Evolutionary conservation across 64 coral and sea anemone genomes (phyloP).

Genomic region (Actinia tenebrosa): DNA sequence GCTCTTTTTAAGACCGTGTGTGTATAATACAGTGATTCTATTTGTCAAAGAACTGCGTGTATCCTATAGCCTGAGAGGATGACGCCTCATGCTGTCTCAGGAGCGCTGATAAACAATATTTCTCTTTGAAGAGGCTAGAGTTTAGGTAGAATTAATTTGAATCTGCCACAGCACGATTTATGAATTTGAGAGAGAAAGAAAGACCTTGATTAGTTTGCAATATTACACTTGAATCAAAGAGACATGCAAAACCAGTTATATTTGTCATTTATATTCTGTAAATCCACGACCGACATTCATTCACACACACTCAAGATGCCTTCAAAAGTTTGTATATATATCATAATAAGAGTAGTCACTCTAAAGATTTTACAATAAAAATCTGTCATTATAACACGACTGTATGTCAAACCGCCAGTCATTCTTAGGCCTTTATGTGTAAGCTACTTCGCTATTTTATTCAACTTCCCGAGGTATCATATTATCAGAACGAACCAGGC

Average conservation of each 20-base stretch:
- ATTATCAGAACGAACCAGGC: slow-evolving; percentile 56
- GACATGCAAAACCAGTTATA: not conserved
- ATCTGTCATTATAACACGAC: slow-evolving; percentile 63
- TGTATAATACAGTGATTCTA: not conserved
- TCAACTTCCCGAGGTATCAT: slow-evolving; percentile 38
- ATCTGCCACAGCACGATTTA: slow-evolving; percentile 5
- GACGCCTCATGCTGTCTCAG: slow-evolving; percentile 13
- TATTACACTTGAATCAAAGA: not conserved
- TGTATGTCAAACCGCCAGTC: slow-evolving; percentile 50
- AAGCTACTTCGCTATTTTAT: slow-evolving; percentile 37
- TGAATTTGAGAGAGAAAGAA: not conserved
- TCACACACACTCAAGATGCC: slow-evolving; percentile 45
- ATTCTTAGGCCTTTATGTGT: slow-evolving; percentile 47
- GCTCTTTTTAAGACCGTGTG: not conserved
- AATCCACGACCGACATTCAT: slow-evolving; percentile 15
- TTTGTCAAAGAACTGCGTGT: slow-evolving; percentile 9
- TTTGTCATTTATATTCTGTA: slow-evolving; percentile 21
- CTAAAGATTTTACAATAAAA: slow-evolving; percentile 59
- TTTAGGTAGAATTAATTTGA: slow-evolving; percentile 1
- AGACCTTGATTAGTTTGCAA: not conserved
- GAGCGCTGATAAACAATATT: slow-evolving; percentile 19
- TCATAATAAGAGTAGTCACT: slow-evolving; percentile 48
- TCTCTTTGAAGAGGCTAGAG: slow-evolving; percentile 9
- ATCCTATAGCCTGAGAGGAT: slow-evolving; percentile 14
- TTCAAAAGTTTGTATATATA: slow-evolving; percentile 62